Evolutionary conservation across 2,888 invertebrate genomes (phyloP), one percentile per base, ranked within the genome.

Genomic region (Lymantria monacha): DNA sequence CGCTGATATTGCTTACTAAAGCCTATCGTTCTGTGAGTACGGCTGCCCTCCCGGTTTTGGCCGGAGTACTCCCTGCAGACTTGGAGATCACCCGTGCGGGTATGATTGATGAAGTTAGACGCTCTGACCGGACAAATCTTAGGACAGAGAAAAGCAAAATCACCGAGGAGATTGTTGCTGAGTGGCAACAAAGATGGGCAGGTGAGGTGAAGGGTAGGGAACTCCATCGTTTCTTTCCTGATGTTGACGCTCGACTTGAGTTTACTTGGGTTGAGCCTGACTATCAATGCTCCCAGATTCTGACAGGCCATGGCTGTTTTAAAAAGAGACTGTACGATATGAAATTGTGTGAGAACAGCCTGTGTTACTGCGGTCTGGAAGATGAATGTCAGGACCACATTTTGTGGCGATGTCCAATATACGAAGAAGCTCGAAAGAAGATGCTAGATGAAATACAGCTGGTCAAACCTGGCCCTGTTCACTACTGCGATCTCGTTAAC

Each of bases 11-110:
- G 0, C 30, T 63, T 0, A 49, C 58, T 0, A 63, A 66, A 40
- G 57, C 57, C 0, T 61, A 50, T 15, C 48, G 57, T 1, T 48
- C 57, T 3, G 14, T 30, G 0, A 53, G 48, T 15, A 46, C 48
- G 0, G 46, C 48, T 0, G 51, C 46, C 2, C 12, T 55, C 0
- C 31, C 50, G 7, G 61, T 61, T 14, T 30, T 63, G 0, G 61
- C 56, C 2, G 59, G 54, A 0, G 57, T 55, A 0, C 14, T 59
- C 0, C 58, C 61, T 1, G 59, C 61, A 11, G 60, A 63, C 15
- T 42, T 61, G 3, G 63, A 63, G 13, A 58, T 61, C 0, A 13
- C 30, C 10, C 50, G 63, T 63, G 47, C 47, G 0, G 47, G 47
- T 12, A 37, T 40, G 38, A 7, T 38, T 12, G 46, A n/a, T 12